phyloP scores from a whole-genome alignment of 2,797 vertebrate genomes.

The Muraenolepis orangiensis region DNA sequence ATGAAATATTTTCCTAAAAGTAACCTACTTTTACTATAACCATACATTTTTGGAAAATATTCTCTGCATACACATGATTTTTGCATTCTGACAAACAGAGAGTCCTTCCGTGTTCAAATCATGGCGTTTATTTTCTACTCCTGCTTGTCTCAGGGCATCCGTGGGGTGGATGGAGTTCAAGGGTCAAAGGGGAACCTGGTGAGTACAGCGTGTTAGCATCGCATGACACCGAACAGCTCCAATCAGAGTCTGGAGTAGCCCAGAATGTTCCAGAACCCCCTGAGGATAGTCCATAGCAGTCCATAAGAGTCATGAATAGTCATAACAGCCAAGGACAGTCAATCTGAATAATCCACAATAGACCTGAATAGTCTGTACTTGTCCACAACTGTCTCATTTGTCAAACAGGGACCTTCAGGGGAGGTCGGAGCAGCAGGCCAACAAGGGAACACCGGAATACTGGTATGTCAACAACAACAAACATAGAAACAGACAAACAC shows the following conservation, averaged over 20 bases:
- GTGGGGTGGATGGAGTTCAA: slow-evolving; percentile 87
- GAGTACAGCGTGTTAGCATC: slow-evolving; percentile 47
- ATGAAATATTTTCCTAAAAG: not conserved
- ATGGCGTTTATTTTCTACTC: not conserved
- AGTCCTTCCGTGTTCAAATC: not conserved
- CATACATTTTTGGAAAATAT: not conserved
- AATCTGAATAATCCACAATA: too few relatives aligned
- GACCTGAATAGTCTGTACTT: not conserved
- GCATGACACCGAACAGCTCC: not conserved
- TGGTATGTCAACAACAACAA: slow-evolving; percentile 67
- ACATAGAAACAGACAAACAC: slow-evolving; percentile 12
- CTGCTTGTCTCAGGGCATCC: slow-evolving; percentile 75
- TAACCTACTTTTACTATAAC: not conserved
- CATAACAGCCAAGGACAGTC: too few relatives aligned
- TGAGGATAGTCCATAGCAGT: too few relatives aligned
- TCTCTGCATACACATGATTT: not conserved
- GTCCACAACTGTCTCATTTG: slow-evolving; percentile 13
- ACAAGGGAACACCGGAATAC: slow-evolving; percentile 91
- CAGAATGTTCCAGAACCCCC: not conserved
- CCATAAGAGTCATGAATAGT: too few relatives aligned
- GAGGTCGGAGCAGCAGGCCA: slow-evolving; percentile 90
- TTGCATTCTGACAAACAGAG: not conserved
- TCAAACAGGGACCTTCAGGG: slow-evolving; percentile 81
- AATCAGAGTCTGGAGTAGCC: too few relatives aligned
- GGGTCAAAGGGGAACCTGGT: slow-evolving; percentile 93